Base-by-base conservation (phyloP, 1,140 invertebrate species). In the Rhagoletis zephyria region DNA sequence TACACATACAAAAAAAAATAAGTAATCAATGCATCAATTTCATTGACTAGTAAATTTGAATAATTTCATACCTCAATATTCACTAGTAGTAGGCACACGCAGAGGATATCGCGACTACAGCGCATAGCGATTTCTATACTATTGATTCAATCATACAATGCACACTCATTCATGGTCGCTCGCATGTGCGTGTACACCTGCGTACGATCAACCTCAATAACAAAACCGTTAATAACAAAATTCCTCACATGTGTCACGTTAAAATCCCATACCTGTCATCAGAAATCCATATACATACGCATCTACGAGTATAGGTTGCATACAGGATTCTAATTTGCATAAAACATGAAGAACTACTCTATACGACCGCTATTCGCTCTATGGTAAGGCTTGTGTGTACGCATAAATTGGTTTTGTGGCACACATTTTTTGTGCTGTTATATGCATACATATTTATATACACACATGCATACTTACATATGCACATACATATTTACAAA, bases 21-120 rank as follows among this genome's bases (percentile, higher is more conserved):
- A 81, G 45, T 81, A 81, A 81, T 59, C 74, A 81, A 56, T 81
- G 48, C 74, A 56, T 81, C 74, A 56, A 81, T 81, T 81, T 30
- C 48, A 56, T 51, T 56, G n/a, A 59, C 74, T 51, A 56, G 16
- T 10, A 81, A 81, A 81, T 56, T 51, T 51, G 10, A 51, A 56
- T 81, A 56, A 81, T 19, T 56, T 48, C 74, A n/a, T 56, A 81
- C 74, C 12, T 81, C 16, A 59, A 59, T 30, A 81, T 30, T 56
- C 74, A 81, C 48, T 56, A 51, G 19, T 56, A 56, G n/a, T 30
- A 56, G 2, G 30, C 30, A 30, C 12, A 4, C 51, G 51, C 10
- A 56, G 51, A 12, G 12, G 61, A 9, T 63, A 56, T 10, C 5
- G 1, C 5, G 10, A 3, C 51, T 10, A 56, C 51, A 56, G 5